These are phyloP conservation scores for Zalophus californianus DNA, from an alignment of 2,797 vertebrate genomes.

Conservation along the genomic window DNA sequence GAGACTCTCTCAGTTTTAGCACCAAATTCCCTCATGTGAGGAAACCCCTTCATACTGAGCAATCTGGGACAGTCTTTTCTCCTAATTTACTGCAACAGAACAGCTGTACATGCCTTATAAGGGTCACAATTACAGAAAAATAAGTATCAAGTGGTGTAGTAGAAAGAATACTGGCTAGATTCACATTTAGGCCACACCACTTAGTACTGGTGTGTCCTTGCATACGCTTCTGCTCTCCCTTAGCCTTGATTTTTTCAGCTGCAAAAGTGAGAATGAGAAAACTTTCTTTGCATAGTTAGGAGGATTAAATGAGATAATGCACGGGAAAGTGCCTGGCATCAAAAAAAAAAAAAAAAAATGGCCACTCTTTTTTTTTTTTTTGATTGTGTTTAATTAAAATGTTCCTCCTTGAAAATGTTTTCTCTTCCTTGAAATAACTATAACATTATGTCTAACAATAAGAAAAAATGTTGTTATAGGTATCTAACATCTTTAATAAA, in stretches of 20 bases:
- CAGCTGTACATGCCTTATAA: not conserved
- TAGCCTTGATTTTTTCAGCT: not conserved
- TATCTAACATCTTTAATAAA: conserved; percentile 8
- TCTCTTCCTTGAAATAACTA: conserved; percentile 38
- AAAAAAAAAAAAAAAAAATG: not conserved
- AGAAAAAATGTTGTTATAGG: not conserved
- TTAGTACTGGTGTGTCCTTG: not conserved
- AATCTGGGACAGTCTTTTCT: not conserved
- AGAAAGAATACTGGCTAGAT: not conserved
- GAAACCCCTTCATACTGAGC: not conserved
- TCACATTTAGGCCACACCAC: not conserved
- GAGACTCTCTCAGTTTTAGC: not conserved
- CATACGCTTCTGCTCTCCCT: not conserved
- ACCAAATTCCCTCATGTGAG: not conserved
- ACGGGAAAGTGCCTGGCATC: not conserved
- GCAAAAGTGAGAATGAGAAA: conserved; percentile 27
- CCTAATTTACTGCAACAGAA: not conserved
- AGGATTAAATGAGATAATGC: not conserved
- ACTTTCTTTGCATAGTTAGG: not conserved
- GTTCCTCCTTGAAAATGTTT: conserved; percentile 19
- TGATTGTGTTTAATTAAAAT: conserved; percentile 13
- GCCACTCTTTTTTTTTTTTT: not conserved
- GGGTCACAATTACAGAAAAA: not conserved
- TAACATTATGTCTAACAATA: not conserved
- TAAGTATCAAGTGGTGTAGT: not conserved